phyloP scores from a whole-genome alignment of 2,888 invertebrate genomes.

The Euplagia quadripunctaria region DNA sequence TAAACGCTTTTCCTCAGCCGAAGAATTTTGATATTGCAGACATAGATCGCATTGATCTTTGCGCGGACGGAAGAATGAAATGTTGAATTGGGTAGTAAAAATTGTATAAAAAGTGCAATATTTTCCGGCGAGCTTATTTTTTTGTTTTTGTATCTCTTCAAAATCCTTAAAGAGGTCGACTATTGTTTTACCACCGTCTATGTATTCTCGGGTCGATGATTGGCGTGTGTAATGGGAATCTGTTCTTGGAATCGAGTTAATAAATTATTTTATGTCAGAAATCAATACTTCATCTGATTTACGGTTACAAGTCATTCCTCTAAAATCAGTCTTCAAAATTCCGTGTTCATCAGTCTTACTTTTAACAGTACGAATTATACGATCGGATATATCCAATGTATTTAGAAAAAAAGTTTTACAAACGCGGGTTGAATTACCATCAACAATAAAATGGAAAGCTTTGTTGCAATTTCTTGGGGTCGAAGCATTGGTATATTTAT shows the following conservation, averaged over 20 bases:
- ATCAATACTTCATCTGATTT: too few relatives aligned
- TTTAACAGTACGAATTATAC: slow-evolving; percentile 5
- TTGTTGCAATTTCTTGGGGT: slow-evolving; percentile 4
- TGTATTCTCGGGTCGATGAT: slow-evolving; percentile 38
- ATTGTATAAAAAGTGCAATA: slow-evolving; percentile 5
- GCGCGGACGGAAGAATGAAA: slow-evolving; percentile 1
- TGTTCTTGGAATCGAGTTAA: too few relatives aligned
- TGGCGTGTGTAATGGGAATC: slow-evolving; percentile 32
- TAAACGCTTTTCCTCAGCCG: background rate
- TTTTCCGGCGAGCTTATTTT: slow-evolving; percentile 22
- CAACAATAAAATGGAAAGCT: background rate
- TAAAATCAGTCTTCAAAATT: too few relatives aligned
- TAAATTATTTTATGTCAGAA: too few relatives aligned
- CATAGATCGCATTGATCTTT: slow-evolving; percentile 5
- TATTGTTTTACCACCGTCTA: slow-evolving; percentile 28
- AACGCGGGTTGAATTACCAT: background rate
- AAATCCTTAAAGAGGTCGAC: slow-evolving; percentile 17
- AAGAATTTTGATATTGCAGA: background rate
- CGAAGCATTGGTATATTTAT: background rate
- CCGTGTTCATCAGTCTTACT: slow-evolving; percentile 1
- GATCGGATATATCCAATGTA: slow-evolving; percentile 4
- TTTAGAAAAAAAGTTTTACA: slow-evolving; percentile 5
- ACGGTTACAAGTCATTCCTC: too few relatives aligned
- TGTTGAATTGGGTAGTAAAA: background rate
- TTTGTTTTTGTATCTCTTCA: slow-evolving; percentile 28